Evolutionary conservation across 2,113 vertebrate genomes (phyloP), one percentile per base, ranked within the genome.

Genomic region (Fregetta grallaria): DNA sequence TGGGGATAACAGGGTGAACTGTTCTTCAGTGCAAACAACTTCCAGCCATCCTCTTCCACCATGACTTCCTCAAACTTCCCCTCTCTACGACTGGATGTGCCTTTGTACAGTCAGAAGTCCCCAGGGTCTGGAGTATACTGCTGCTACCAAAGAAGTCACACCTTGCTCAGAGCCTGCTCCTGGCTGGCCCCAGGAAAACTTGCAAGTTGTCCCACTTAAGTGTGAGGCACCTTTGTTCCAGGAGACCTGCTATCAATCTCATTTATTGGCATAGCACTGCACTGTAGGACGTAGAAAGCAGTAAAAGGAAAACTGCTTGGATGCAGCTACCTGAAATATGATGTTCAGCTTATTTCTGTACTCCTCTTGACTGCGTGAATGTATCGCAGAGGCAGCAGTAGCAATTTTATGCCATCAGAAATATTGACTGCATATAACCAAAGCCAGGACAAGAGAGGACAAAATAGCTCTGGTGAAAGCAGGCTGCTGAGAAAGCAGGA

Each of bases 41-140:
- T 76, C 40, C 58, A 52, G 29, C 13, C 15, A 17, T 66, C 32
- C 22, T 53, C 21, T 26, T 58, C 29, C 11, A 62, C 50, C 49
- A 10, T 16, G 5, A 27, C 7, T 74, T 74, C 40, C 42, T 77
- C 59, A 25, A 49, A 40, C 34, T 75, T 72, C 12, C 44, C 53
- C 40, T 10, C 30, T 55, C 71, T 45, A 15, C 0, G 0, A 15
- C 27, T 49, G 30, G 6, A 23, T 62, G 40, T 12, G 11, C 15
- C 13, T 58, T 77, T 42, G 32, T 44, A 56, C 11, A 58, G 18
- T 13, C 42, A 56, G 58, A 76, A 49, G 14, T 3, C 32, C 15
- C 42, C 15, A n/a, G 18, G 21, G 26, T 55, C 23, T 72, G 55
- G 6, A 47, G 4, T 22, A 27, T 32, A 19, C 23, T 81, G 72